Percentiles rank a stretch among this genome's conserved stretches.
These are phyloP conservation scores for Rhizoglyphus robini DNA, from an alignment of 1,140 invertebrate genomes.

Conservation along the genomic window DNA sequence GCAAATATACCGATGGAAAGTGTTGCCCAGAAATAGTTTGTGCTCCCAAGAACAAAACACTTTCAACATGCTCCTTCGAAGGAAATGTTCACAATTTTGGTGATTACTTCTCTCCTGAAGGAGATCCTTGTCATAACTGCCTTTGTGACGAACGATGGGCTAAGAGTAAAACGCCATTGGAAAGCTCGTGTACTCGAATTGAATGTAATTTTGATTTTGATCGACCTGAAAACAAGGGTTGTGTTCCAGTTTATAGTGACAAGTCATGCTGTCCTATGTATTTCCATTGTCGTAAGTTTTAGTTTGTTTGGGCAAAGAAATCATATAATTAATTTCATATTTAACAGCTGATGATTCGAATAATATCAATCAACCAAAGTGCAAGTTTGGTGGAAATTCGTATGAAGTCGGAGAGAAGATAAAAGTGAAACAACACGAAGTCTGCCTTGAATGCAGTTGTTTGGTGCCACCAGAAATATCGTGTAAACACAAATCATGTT, in stretches of 20 bases:
- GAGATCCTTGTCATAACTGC: constrained; percentile 23
- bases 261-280: constrained; percentile 27
- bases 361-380: not conserved
- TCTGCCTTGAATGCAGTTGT: constrained; percentile 2
- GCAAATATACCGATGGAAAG: not conserved
- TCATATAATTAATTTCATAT: not conserved
- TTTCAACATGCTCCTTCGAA: constrained; percentile 20
- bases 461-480: not conserved
- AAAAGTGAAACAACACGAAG: constrained; percentile 1
- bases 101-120: constrained; percentile 24
- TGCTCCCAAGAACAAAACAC: not conserved
- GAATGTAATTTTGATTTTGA: constrained; percentile 20
- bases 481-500: constrained; percentile 1
- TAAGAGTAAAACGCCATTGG: not conserved
- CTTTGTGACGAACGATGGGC: constrained; percentile 24
- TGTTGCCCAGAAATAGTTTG: not conserved
- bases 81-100: constrained; percentile 22
- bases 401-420: not conserved
- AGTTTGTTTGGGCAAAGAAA: not conserved
- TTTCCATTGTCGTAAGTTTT: constrained; percentile 25
- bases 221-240: constrained; percentile 15
- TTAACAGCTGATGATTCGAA: not conserved
- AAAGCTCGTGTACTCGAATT: constrained; percentile 19
- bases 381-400: not conserved
- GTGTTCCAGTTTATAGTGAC: constrained; percentile 26